Percentiles rank a stretch among this genome's conserved stretches.
Conservation (phyloP, 30 jellyfish, hydroid and myxozoan genomes). For the Rhopilema esculentum region DNA sequence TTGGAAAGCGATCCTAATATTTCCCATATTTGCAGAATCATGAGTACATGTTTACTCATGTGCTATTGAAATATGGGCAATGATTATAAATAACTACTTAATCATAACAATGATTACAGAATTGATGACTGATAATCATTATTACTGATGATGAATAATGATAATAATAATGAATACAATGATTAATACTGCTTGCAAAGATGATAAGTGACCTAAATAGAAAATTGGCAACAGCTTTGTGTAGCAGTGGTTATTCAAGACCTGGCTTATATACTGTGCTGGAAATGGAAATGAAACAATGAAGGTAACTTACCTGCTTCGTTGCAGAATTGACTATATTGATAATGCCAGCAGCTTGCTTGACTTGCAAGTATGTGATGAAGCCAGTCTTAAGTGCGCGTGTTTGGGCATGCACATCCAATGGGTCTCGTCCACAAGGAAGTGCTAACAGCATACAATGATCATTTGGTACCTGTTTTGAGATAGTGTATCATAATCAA, state of each 20-base stretch:
- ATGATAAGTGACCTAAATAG: no score
- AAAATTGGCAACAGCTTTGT: no score
- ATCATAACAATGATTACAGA: no score
- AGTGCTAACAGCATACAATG: slow-evolving; percentile 95
- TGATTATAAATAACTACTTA: background rate
- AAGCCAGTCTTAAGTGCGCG: slow-evolving; percentile 96
- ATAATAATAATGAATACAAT: no score
- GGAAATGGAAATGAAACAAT: no score
- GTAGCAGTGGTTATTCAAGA: no score
- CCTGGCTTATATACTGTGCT: background rate
- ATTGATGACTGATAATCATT: no score
- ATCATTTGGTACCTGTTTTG: slow-evolving; percentile 70
- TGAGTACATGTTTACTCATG: background rate
- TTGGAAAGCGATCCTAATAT: slow-evolving; percentile 38
- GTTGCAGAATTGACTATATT: slow-evolving; percentile 78
- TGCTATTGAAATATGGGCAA: background rate
- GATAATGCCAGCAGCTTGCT: slow-evolving; percentile 98
- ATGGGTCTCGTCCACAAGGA: slow-evolving; percentile 99
- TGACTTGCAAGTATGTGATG: slow-evolving; percentile 92
- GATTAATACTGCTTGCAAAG: no score
- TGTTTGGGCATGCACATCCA: slow-evolving; percentile 98
- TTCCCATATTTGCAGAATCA: slow-evolving; percentile 14
- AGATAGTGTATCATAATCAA: no score
- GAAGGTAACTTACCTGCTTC: slow-evolving; percentile 81
- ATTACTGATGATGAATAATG: no score